Evolutionary conservation across 2,888 invertebrate genomes (phyloP).

Genomic region (Cantharis nigra): DNA sequence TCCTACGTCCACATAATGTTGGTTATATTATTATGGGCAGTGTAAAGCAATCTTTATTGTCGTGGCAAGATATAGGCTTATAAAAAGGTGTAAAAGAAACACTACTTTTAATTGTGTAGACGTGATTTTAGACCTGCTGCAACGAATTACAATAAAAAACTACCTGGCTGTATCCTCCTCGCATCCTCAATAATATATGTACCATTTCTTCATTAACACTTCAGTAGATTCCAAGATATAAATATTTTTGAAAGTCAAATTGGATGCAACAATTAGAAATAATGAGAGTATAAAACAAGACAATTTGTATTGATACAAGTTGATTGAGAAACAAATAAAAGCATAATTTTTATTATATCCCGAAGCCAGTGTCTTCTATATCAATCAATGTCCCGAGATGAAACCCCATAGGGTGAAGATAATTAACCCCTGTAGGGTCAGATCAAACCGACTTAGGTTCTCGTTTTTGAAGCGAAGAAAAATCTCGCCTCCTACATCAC

Average conservation of each 20-base stretch:
- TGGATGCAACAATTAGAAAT: too few species aligned
- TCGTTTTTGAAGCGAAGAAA: conserved; percentile 21
- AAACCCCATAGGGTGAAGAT: conserved; percentile 41
- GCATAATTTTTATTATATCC: conserved; percentile 6
- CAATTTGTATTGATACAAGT: background rate
- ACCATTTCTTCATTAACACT: background rate
- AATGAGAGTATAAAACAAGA: background rate
- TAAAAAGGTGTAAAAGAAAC: conserved; percentile 2
- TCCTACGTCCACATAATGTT: conserved; percentile 18
- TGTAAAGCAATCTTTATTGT: conserved; percentile 32
- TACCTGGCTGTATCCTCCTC: background rate
- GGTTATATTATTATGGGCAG: conserved; percentile 2
- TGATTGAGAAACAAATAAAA: conserved; percentile 4
- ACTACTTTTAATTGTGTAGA: background rate
- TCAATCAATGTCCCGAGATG: conserved; percentile 32
- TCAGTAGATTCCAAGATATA: background rate
- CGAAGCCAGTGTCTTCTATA: conserved; percentile 22
- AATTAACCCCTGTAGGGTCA: conserved; percentile 46
- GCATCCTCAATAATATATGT: background rate
- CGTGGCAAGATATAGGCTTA: conserved; percentile 16
- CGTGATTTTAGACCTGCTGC: background rate
- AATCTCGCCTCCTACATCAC: conserved; percentile 19
- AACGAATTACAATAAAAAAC: background rate
- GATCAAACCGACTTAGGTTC: conserved; percentile 35
- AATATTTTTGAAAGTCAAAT: background rate